phyloP scores from a whole-genome alignment of 2,113 vertebrate species.

The Muntiacus reevesi region DNA sequence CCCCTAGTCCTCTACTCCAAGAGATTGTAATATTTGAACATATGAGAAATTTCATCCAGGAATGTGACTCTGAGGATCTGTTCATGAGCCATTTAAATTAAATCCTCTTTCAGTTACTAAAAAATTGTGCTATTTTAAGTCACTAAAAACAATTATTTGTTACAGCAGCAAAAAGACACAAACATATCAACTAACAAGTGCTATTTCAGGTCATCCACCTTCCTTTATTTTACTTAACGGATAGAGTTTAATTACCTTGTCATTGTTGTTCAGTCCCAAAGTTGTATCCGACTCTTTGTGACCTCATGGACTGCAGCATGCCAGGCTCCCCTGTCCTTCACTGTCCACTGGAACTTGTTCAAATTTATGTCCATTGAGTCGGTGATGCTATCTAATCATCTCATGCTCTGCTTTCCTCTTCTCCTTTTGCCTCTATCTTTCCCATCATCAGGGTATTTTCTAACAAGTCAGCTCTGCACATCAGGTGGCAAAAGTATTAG shows the following conservation, averaged over 20 bases:
- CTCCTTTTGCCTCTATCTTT: not conserved
- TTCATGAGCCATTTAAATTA: not conserved
- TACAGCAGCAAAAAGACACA: not conserved
- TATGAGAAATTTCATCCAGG: not conserved
- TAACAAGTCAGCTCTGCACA: not conserved
- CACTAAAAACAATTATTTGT: not conserved
- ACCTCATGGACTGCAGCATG: not conserved
- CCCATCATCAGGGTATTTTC: not conserved
- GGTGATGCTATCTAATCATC: not conserved
- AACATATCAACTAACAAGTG: not conserved
- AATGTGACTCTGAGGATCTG: not conserved
- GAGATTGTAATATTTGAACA: not conserved
- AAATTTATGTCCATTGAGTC: not conserved
- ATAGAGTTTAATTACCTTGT: not conserved
- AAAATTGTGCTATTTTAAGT: not conserved
- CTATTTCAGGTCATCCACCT: not conserved
- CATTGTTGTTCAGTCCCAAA: not conserved
- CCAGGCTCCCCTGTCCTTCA: not conserved
- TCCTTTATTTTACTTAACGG: not conserved
- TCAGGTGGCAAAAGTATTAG: not conserved
- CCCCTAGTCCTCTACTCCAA: accelerated
- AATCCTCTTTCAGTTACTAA: not conserved
- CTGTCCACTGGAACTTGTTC: not conserved
- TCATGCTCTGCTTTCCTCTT: not conserved
- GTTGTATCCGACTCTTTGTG: not conserved